phyloP scores from a whole-genome alignment of 2,113 vertebrate genomes.

The Grammomys dolichurus region DNA sequence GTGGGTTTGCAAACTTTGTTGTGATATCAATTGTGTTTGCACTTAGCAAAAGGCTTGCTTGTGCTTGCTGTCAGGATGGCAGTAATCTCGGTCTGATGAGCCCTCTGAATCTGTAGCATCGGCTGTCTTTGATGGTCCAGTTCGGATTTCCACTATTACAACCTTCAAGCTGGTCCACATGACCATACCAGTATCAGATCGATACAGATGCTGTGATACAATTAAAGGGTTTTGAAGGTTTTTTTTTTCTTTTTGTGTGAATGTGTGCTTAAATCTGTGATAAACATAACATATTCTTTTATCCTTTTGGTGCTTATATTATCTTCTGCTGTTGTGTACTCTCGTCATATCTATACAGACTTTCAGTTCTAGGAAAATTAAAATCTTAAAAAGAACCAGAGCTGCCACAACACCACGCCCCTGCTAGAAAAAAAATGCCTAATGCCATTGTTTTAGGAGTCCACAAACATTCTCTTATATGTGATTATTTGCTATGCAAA shows the following conservation, averaged over 20 bases:
- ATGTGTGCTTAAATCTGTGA: background rate
- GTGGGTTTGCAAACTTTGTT: background rate
- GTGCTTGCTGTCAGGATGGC: background rate
- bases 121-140: constrained; percentile 7
- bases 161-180: background rate
- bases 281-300: background rate
- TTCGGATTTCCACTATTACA: background rate
- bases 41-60: background rate
- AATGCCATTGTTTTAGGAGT: constrained; percentile 22
- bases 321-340: constrained; percentile 53
- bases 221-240: background rate
- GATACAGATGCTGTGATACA: constrained; percentile 21
- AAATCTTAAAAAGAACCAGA: constrained; percentile 28
- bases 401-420: background rate
- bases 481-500: constrained; percentile 41
- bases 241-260: background rate
- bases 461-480: background rate
- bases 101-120: background rate
- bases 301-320: fast-evolving
- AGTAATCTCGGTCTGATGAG: background rate
- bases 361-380: constrained; percentile 55
- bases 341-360: constrained; percentile 40
- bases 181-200: background rate
- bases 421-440: background rate
- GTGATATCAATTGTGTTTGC: background rate